Evolutionary conservation across 1,140 invertebrate genomes (phyloP).

Genomic region (Campodea augens): DNA sequence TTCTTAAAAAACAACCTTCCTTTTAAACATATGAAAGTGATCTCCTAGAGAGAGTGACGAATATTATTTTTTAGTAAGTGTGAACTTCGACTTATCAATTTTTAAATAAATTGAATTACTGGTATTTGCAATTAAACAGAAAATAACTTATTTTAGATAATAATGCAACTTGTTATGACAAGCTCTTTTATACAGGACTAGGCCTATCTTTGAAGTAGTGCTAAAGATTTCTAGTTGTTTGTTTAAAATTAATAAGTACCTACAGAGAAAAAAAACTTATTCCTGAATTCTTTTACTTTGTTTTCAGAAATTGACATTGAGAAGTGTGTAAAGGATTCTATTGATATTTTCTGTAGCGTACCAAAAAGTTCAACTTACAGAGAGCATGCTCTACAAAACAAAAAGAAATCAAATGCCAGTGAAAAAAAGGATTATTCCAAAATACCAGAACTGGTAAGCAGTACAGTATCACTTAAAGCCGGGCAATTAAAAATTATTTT

Average conservation of each 20-base stretch:
- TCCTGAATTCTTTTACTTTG: too few relatives aligned
- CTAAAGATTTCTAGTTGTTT: conserved; percentile 5
- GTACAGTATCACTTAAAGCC: conserved; percentile 5
- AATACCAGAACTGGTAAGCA: conserved; percentile 4
- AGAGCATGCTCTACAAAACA: conserved; percentile 37
- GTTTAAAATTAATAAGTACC: conserved; percentile 7
- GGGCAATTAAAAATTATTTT: conserved; percentile 12
- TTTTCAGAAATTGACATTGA: conserved; percentile 79
- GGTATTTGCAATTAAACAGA: too few relatives aligned
- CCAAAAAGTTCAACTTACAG: conserved; percentile 74
- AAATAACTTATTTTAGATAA: too few relatives aligned
- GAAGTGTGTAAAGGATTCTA: conserved; percentile 72
- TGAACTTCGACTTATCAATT: too few relatives aligned
- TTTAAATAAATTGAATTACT: too few relatives aligned
- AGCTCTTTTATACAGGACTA: background rate
- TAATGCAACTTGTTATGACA: too few relatives aligned
- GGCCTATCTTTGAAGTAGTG: background rate
- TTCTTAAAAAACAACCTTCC: too few relatives aligned
- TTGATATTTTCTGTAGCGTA: conserved; percentile 63
- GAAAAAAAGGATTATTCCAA: conserved; percentile 15
- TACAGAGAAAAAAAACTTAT: too few relatives aligned
- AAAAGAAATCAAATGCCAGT: background rate
- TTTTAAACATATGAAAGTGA: too few relatives aligned
- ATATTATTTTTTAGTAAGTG: too few relatives aligned
- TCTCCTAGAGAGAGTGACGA: too few relatives aligned